Evolutionary conservation across 2,113 vertebrate genomes (phyloP).

Genomic region (Corythornis madagascariensis): DNA sequence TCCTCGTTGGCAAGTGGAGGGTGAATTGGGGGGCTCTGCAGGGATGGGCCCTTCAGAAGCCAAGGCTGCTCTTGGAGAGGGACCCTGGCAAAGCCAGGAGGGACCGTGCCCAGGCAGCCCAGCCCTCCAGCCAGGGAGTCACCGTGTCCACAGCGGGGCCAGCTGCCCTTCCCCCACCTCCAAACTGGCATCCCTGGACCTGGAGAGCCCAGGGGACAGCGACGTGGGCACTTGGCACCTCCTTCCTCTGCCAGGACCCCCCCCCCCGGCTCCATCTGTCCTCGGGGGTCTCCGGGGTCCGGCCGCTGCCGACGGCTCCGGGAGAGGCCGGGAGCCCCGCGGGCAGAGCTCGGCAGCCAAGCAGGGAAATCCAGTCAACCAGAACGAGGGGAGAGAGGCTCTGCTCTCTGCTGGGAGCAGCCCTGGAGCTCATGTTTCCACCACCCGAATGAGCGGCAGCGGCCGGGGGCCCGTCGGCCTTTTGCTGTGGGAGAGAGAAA

Average conservation of each 20-base stretch:
- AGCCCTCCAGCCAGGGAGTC: not conserved
- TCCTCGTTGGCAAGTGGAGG: not conserved
- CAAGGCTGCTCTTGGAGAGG: not conserved
- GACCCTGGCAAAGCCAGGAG: not conserved
- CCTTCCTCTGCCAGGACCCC: not conserved
- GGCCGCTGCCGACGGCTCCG: not conserved
- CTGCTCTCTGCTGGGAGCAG: not conserved
- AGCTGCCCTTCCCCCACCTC: not conserved
- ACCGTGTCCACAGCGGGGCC: not conserved
- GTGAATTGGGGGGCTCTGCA: not conserved
- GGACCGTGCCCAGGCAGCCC: not conserved
- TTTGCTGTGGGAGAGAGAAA: constrained; percentile 68
- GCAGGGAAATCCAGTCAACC: constrained; percentile 26
- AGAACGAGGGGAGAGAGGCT: constrained; percentile 7
- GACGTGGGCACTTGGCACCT: not conserved
- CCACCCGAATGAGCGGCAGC: constrained; percentile 89
- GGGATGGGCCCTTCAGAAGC: not conserved
- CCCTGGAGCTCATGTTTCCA: constrained; percentile 81
- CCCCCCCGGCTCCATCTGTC: not conserved
- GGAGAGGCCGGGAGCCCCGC: not conserved
- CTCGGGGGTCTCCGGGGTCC: not conserved
- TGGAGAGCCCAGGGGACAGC: not conserved
- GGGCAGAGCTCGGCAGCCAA: not conserved
- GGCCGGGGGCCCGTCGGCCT: constrained; percentile 81
- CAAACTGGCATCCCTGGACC: not conserved